Conservation (phyloP, 2,797 vertebrate species). For the Limnodromus scolopaceus region DNA sequence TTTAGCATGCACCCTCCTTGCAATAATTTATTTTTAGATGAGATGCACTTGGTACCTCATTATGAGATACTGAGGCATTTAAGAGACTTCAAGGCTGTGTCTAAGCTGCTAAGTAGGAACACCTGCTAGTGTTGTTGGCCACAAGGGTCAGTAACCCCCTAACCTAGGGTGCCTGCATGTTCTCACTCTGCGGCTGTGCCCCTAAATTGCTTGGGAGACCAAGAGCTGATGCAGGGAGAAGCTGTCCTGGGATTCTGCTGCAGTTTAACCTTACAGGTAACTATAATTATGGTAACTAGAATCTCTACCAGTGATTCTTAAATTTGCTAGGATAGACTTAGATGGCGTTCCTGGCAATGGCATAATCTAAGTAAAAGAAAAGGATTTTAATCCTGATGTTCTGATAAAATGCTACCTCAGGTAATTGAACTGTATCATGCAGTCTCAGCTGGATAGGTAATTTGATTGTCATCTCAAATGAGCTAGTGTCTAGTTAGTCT, state of each 20-base stretch:
- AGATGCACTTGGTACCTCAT: background rate
- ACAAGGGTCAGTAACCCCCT: background rate
- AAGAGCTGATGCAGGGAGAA: background rate
- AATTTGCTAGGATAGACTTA: background rate
- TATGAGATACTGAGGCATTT: background rate
- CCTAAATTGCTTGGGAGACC: background rate
- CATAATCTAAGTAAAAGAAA: background rate
- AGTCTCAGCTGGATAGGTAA: background rate
- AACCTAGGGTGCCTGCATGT: fast-evolving
- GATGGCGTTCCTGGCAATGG: fast-evolving
- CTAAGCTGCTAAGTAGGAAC: background rate
- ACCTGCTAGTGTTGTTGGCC: background rate
- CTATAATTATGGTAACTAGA: background rate
- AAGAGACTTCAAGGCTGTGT: background rate
- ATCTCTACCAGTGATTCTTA: background rate
- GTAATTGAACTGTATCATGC: background rate
- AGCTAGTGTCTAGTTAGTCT: too few relatives aligned
- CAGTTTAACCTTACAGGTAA: background rate
- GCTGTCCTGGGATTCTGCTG: background rate
- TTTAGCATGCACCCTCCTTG: background rate
- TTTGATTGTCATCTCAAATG: background rate
- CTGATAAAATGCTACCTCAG: background rate
- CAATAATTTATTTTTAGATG: constrained; percentile 3
- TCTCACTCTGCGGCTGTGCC: background rate
- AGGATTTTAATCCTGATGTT: background rate